A percentile compares a stretch with the other conserved stretches of the same genome.
These are phyloP conservation scores for Fissipunctia ypsillon DNA, from an alignment of 2,888 invertebrate species.

Conservation along the genomic window DNA sequence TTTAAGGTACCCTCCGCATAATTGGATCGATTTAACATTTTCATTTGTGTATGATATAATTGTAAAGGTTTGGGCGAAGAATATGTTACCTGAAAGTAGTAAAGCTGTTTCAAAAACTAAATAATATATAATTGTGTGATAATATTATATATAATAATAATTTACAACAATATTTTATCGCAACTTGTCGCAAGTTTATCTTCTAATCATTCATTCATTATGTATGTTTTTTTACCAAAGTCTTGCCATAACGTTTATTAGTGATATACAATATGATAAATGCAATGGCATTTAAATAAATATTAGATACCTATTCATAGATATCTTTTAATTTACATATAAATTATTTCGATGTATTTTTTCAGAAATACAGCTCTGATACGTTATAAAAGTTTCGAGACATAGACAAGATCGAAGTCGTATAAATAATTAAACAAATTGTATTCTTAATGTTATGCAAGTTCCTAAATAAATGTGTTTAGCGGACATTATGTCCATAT, in stretches of 20 bases:
- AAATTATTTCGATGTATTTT: neutral
- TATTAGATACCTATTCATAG: slow-evolving; percentile 7
- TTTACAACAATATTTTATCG: too few relatives aligned
- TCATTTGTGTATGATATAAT: neutral
- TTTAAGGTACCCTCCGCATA: neutral
- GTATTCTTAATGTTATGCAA: neutral
- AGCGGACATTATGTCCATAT: neutral
- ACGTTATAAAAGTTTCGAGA: neutral
- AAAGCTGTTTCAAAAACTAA: neutral
- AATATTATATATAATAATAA: too few relatives aligned
- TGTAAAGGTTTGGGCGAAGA: neutral
- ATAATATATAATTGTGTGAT: slow-evolving; percentile 7
- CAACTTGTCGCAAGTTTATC: too few relatives aligned
- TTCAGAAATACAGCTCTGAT: slow-evolving; percentile 31
- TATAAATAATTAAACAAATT: neutral
- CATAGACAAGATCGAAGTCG: neutral
- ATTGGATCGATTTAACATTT: neutral
- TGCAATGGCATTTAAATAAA: slow-evolving; percentile 40
- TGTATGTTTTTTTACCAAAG: slow-evolving; percentile 56
- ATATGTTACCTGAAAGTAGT: slow-evolving; percentile 15
- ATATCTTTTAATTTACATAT: neutral
- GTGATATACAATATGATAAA: slow-evolving; percentile 39
- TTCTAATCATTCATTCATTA: neutral
- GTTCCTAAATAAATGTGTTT: neutral
- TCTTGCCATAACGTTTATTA: slow-evolving; percentile 58